Percentiles rank a stretch among this genome's conserved stretches.
phyloP scores from a whole-genome alignment of 2,888 invertebrate genomes.

The Pseudococcus jackbeardsleyi region DNA sequence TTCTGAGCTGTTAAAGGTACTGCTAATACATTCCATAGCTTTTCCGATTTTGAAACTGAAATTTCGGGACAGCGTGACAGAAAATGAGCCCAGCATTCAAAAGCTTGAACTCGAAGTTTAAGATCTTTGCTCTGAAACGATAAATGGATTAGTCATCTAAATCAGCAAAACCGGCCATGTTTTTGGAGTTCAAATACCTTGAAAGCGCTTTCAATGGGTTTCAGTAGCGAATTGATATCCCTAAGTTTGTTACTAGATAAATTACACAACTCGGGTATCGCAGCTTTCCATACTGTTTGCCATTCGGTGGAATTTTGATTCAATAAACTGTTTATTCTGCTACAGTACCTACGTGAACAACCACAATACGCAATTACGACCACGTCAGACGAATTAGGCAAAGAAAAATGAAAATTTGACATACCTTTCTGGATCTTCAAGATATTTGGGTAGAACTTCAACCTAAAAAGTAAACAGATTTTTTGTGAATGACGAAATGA shows the following conservation, averaged over 20 bases:
- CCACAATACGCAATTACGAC: not conserved
- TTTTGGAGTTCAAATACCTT: not conserved
- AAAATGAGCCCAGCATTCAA: constrained; percentile 59
- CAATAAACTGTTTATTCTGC: not conserved
- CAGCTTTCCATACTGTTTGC: constrained; percentile 46
- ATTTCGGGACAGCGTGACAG: not conserved
- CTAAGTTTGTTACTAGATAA: not conserved
- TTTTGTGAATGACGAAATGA: not conserved
- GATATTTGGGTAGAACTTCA: not conserved
- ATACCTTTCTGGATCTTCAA: not conserved
- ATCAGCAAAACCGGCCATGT: not conserved
- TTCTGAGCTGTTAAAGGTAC: constrained; percentile 54
- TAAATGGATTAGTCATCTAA: not conserved
- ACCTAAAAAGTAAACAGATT: not conserved
- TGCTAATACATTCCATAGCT: constrained; percentile 43
- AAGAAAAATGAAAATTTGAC: not conserved
- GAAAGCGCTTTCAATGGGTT: constrained; percentile 56
- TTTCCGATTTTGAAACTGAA: not conserved
- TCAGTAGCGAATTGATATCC: constrained; percentile 37
- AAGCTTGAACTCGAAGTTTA: constrained; percentile 53
- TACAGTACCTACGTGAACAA: constrained; percentile 26
- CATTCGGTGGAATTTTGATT: constrained; percentile 8
- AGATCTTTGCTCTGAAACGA: constrained; percentile 17
- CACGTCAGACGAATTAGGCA: not conserved
- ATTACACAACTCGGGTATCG: constrained; percentile 41